Evolutionary conservation across 1,140 invertebrate genomes (phyloP).

Genomic region (Arion vulgaris): DNA sequence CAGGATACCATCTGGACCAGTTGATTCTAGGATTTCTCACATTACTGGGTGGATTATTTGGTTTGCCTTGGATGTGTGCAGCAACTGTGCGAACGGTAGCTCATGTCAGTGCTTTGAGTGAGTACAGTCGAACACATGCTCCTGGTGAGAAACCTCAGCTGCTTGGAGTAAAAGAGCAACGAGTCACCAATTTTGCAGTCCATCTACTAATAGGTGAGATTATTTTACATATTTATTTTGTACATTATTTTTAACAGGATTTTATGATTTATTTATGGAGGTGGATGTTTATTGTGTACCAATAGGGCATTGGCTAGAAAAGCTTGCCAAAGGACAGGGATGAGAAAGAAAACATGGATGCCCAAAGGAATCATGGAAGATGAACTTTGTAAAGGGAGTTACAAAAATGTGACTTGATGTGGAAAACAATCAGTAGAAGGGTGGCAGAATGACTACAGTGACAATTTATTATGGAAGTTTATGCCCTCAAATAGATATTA

Average conservation of each 20-base stretch:
- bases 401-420: no score
- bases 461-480: no score
- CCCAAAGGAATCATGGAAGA: no score
- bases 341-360: no score
- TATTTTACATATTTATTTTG: not conserved
- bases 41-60: conserved; percentile 73
- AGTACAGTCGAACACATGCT: conserved; percentile 92
- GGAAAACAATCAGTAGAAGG: no score
- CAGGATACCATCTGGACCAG: conserved; percentile 95
- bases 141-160: conserved; percentile 95
- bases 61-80: conserved; percentile 94
- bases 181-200: conserved; percentile 72
- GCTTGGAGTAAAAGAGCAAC: conserved; percentile 85
- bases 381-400: no score
- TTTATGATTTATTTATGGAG: no score
- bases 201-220: conserved; percentile 71
- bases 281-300: no score
- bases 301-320: no score
- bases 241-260: not conserved
- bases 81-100: conserved; percentile 94
- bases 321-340: no score
- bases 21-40: conserved; percentile 78
- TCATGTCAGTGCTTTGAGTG: conserved; percentile 91
- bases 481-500: no score
- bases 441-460: no score